Percentiles rank a stretch among this genome's conserved stretches.
Conservation (phyloP, 2,113 vertebrate genomes). For the Mellivora capensis region DNA sequence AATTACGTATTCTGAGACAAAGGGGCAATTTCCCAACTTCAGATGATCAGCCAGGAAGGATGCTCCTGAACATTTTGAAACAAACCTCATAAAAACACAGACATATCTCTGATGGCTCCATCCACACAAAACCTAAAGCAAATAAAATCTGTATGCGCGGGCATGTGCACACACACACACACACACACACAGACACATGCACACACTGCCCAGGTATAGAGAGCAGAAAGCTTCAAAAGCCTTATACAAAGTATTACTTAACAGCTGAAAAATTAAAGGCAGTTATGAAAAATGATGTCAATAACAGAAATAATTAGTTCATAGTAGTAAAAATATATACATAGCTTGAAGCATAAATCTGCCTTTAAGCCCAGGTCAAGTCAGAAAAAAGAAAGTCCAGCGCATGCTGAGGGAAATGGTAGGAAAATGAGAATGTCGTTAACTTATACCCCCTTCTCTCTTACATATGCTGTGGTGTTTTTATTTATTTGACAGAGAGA, state of each 20-base stretch:
- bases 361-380: not conserved
- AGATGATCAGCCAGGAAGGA: not conserved
- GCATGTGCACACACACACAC: too few relatives aligned
- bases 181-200: rapidly evolving
- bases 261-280: not conserved
- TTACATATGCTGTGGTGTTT: not conserved
- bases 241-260: not conserved
- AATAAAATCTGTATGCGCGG: not conserved
- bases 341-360: not conserved
- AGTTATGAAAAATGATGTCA: not conserved
- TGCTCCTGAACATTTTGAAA: not conserved
- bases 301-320: not conserved
- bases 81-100: not conserved
- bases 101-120: not conserved
- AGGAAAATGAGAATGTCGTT: not conserved
- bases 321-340: not conserved
- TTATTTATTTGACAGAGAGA: too few relatives aligned
- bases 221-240: not conserved
- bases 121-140: not conserved
- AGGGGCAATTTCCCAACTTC: not conserved
- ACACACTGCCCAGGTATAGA: not conserved
- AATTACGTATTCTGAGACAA: not conserved
- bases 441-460: not conserved
- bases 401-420: not conserved
- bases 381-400: not conserved